phyloP scores from a whole-genome alignment of 2,888 invertebrate genomes.

The Odontocolon sp. region DNA sequence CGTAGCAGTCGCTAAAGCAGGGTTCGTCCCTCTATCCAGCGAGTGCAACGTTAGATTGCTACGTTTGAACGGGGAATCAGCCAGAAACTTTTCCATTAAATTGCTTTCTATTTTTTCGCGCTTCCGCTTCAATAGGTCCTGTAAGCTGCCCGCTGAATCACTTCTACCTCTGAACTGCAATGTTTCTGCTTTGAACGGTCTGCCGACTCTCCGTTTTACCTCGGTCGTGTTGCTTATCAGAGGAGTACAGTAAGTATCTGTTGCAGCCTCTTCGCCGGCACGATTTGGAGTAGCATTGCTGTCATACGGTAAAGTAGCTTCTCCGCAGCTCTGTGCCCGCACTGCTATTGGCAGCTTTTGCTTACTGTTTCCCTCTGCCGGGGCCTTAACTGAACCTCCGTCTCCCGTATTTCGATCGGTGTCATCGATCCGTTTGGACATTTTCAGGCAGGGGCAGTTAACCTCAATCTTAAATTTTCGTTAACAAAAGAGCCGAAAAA shows the following conservation, averaged over 20 bases:
- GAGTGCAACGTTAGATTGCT: background rate
- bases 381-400: background rate
- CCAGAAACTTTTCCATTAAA: background rate
- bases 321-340: background rate
- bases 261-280: background rate
- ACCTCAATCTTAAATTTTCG: background rate
- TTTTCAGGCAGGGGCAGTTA: background rate
- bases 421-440: background rate
- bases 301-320: background rate
- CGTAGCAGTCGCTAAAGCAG: background rate
- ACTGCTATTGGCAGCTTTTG: background rate
- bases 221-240: background rate
- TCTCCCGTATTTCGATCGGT: background rate
- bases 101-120: background rate
- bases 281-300: background rate
- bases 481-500: too few relatives aligned
- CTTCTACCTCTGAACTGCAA: conserved; percentile 7
- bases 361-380: background rate
- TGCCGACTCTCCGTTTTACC: background rate
- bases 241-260: background rate
- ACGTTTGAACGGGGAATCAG: background rate
- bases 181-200: background rate
- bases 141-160: background rate
- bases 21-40: background rate
- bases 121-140: background rate